These are phyloP conservation scores for Drosophila sp. DNA, from an alignment of 1,140 invertebrate species.

Conservation along the genomic window DNA sequence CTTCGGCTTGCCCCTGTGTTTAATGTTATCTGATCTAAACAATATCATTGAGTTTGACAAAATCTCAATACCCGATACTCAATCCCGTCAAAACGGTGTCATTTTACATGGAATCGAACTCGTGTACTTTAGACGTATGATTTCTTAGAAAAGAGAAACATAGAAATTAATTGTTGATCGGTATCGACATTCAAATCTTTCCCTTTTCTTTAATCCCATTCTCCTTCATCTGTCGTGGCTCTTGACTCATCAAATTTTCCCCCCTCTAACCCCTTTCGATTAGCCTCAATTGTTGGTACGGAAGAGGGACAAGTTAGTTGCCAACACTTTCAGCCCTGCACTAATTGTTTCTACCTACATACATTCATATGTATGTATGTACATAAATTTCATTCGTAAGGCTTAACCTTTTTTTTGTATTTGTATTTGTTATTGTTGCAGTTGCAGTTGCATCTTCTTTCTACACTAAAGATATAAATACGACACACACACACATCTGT, in stretches of 20 bases:
- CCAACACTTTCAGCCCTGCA: not conserved
- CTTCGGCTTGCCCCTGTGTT: no score
- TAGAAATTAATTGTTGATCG: slow-evolving; percentile 1
- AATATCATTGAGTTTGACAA: not conserved
- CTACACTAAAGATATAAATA: no score
- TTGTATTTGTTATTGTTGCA: no score
- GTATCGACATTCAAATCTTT: not conserved
- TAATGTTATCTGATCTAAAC: not conserved
- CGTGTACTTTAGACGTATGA: not conserved
- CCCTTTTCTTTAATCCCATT: not conserved
- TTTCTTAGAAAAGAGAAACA: slow-evolving; percentile 4
- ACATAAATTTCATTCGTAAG: not conserved
- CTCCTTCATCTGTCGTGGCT: not conserved
- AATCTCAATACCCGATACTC: not conserved
- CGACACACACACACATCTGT: no score
- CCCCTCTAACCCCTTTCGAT: no score
- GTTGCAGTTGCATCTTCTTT: no score
- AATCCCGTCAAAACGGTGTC: not conserved
- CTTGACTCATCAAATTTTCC: not conserved
- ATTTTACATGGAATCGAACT: slow-evolving; percentile 1
- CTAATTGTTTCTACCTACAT: not conserved
- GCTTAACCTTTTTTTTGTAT: not conserved
- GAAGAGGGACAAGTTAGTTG: not conserved
- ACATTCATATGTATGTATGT: not conserved
- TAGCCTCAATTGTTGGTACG: no score